Base-by-base conservation (phyloP, 2,113 vertebrate genomes). In the Apeltes quadracus region DNA sequence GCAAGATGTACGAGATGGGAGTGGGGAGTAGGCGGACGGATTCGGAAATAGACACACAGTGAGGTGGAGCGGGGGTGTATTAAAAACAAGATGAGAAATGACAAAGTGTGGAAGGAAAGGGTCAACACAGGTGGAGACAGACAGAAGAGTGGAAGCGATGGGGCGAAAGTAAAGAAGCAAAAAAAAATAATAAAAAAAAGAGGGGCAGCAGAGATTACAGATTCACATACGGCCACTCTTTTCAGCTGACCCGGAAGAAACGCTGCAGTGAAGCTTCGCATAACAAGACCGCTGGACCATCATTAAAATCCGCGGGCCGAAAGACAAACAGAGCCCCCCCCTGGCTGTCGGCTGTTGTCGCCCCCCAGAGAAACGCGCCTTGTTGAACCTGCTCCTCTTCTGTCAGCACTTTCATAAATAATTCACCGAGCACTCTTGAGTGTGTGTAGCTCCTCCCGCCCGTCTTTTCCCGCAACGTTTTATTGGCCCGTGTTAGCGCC, bases 361-460 rank as follows among this genome's bases (percentile, higher is more conserved):
- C 64, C 83, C 88, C 3, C 32, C 58, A 51, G 84, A 92, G 89
- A 75, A 82, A 73, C 70, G 75, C 32, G 80, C 80, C 78, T 78
- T 80, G 83, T 87, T 88, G 80, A 89, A 87, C 76, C 84, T 80
- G 83, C 81, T 78, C 85, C 79, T 86, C 85, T 87, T 89, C 85
- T 87, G 88, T 91, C 91, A 92, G 89, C 87, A 87, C 85, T 81
- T 90, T 85, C 81, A 93, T 93, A 84, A 90, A 92, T 92, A 89
- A 92, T 92, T 91, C 83, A 93, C 75, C 3, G 22, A 79, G 81
- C 84, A 85, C 88, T 85, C 81, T 66, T 81, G 76, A 69, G 67
- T 81, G 66, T 44, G 64, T 57, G 62, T 22, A 12, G 9, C 53
- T 29, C 70, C 50, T 34, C 32, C 32, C 7, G 66, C 68, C 59